Evolutionary conservation across 2,888 invertebrate genomes (phyloP).

Genomic region (Pollenia angustigena): DNA sequence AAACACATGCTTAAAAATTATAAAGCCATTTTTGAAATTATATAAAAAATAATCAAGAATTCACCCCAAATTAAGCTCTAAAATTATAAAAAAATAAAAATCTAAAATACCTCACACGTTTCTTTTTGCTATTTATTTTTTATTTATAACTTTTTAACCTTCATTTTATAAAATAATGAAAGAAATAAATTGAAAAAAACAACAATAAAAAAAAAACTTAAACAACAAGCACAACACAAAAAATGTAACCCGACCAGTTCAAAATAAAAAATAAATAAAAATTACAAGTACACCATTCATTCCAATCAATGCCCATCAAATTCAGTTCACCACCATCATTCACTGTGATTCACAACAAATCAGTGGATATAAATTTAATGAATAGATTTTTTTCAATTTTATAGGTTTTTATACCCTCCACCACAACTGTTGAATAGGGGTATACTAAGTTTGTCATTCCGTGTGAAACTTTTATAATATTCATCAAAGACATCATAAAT

Average conservation of each 20-base stretch:
- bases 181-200: slow-evolving; percentile 2
- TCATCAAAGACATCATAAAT: too few relatives aligned
- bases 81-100: background rate
- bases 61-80: background rate
- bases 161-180: slow-evolving; percentile 25
- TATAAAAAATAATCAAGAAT: slow-evolving; percentile 17
- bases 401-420: too few relatives aligned
- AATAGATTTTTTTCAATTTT: too few relatives aligned
- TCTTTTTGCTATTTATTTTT: background rate
- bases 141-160: slow-evolving; percentile 37
- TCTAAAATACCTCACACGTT: slow-evolving; percentile 35
- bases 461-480: too few relatives aligned
- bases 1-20: background rate
- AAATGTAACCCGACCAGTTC: slow-evolving; percentile 37
- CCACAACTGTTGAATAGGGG: too few relatives aligned
- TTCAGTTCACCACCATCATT: background rate
- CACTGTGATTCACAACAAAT: too few relatives aligned
- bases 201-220: background rate
- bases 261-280: too few relatives aligned
- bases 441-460: too few relatives aligned
- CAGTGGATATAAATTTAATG: too few relatives aligned
- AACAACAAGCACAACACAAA: background rate
- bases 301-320: background rate
- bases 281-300: background rate
- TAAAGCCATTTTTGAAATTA: background rate